Conservation (phyloP, 2,113 vertebrate genomes). For the Neodon shergylaensis region DNA sequence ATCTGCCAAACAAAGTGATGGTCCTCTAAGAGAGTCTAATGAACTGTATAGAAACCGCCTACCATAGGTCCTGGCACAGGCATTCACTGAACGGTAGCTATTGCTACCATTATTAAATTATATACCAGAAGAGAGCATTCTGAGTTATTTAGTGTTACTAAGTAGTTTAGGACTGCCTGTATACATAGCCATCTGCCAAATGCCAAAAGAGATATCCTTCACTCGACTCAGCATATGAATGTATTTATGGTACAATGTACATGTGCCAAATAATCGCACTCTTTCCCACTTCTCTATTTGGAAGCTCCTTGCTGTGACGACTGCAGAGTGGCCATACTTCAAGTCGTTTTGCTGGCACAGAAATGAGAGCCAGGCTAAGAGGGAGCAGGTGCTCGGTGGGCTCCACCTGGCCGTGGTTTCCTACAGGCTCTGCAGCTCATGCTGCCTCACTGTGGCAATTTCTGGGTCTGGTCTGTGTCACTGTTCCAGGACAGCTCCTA, state of each 20-base stretch:
- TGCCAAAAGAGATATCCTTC: neutral
- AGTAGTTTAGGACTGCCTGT: neutral
- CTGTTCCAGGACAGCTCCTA: neutral
- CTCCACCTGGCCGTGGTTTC: neutral
- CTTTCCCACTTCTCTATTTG: neutral
- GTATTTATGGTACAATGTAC: neutral
- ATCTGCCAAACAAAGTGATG: neutral
- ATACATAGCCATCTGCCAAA: neutral
- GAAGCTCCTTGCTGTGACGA: neutral
- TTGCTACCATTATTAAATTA: neutral
- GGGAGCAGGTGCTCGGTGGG: neutral
- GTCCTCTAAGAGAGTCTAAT: neutral
- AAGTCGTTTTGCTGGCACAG: neutral
- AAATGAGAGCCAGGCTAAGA: constrained; percentile 1
- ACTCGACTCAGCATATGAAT: neutral
- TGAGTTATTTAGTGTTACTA: constrained; percentile 15
- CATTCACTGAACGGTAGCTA: constrained; percentile 3
- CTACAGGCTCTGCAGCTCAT: neutral
- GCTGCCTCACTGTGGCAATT: neutral
- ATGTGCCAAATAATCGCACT: neutral
- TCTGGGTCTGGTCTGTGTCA: neutral
- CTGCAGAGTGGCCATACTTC: neutral
- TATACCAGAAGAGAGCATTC: neutral
- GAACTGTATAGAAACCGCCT: neutral
- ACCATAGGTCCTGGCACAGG: neutral